Evolutionary conservation across 2,888 invertebrate species (phyloP), one percentile per base, ranked within the genome.

Genomic region (Tupiocoris notatus): DNA sequence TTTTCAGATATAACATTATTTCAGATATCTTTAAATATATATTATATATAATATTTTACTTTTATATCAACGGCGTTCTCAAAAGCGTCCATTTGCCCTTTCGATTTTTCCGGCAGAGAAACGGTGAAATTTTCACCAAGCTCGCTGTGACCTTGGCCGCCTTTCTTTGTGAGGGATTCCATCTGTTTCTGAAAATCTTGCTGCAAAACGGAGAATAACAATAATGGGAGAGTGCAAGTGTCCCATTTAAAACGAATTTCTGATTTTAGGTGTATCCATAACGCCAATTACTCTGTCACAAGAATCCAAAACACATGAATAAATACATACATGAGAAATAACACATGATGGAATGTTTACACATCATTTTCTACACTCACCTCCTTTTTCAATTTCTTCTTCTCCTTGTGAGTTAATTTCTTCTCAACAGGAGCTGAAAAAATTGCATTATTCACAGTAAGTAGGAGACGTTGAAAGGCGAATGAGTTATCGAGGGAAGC

Each of bases 41-140:
- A 71, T 23, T 22, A 6, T 12, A n/a, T n/a, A n/a, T n/a, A n/a
- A n/a, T n/a, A 17, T 67, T 23, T 70, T 39, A 82, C 94, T 88
- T 98, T 98, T 70, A 99, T 98, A 84, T 98, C 98, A 12, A 96
- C 93, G 0, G 98, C 96, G 83, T 95, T 93, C 83, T 98, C 98
- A 80, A 94, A 82, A 54, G 92, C 91, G 58, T 90, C 90, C 85
- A 91, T 88, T 83, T 93, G 91, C 65, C 85, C 85, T 70, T 85
- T 85, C 54, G 86, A 90, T 89, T 81, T 90, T 88, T 87, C 88
- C 74, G 92, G 92, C 82, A 91, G 91, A 2, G 98, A 98, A 79
- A 99, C 93, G 1, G 98, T 95, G 83, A 99, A 99, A 85, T 98
- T 98, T 56, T 92, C 92, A 77, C 93, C 95, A 17, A 96, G 86